These are phyloP conservation scores for Ostrea edulis DNA, from an alignment of 1,140 invertebrate species.

Conservation along the genomic window DNA sequence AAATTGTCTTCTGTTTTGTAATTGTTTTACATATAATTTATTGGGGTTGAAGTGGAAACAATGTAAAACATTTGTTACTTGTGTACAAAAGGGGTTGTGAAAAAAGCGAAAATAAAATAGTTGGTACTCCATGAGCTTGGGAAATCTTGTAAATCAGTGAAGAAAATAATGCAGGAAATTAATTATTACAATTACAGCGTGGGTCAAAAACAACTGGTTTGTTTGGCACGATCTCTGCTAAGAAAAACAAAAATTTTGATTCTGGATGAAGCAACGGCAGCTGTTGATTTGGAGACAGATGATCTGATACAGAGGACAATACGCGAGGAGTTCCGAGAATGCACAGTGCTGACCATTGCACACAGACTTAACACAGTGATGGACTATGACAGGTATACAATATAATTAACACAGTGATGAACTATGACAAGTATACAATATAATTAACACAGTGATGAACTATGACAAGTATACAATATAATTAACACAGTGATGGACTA, in stretches of 20 bases:
- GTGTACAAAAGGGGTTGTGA: too few species aligned
- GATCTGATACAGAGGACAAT: slow-evolving; percentile 78
- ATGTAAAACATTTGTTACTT: too few species aligned
- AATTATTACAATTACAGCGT: slow-evolving; percentile 71
- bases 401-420: too few species aligned
- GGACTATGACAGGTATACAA: too few species aligned
- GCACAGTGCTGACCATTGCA: slow-evolving; percentile 77
- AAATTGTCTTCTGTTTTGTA: background rate
- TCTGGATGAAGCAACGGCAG: slow-evolving; percentile 81
- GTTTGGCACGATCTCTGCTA: slow-evolving; percentile 80
- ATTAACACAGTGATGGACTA: background rate
- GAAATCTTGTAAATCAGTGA: too few species aligned
- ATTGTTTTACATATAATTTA: too few species aligned
- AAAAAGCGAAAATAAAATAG: too few species aligned
- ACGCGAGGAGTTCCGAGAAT: slow-evolving; percentile 70
- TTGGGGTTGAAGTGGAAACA: too few species aligned
- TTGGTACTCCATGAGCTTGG: too few species aligned
- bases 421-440: background rate
- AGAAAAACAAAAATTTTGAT: slow-evolving; percentile 87
- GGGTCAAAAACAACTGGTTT: slow-evolving; percentile 81
- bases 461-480: too few species aligned
- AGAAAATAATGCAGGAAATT: too few species aligned
- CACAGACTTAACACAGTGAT: too few species aligned
- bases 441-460: background rate
- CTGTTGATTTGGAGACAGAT: slow-evolving; percentile 77